Evolutionary conservation across 2,888 invertebrate genomes (phyloP).

Genomic region (Drosophila birchii): DNA sequence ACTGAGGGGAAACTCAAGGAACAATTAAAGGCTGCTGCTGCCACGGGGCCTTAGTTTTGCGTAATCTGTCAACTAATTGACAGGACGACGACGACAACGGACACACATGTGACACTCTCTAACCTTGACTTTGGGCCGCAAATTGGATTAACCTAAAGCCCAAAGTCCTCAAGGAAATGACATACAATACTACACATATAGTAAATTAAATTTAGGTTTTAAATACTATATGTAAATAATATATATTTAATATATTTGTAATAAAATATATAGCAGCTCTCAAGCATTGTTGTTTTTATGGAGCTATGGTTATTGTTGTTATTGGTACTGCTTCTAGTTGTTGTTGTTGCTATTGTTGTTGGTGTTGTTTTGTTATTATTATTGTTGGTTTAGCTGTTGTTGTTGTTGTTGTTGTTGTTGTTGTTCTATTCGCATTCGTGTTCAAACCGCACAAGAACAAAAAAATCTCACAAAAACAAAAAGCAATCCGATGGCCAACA

Average conservation of each 20-base stretch:
- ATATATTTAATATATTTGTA: neutral
- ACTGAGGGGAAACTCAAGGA: neutral
- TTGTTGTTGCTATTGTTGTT: neutral
- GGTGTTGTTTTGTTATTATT: slow-evolving; percentile 6
- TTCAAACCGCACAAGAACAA: slow-evolving; percentile 39
- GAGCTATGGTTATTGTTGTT: neutral
- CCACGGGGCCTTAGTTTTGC: slow-evolving; percentile 64
- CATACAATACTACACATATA: neutral
- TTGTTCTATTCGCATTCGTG: slow-evolving; percentile 44
- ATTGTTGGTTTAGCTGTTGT: slow-evolving; percentile 10
- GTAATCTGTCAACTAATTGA: slow-evolving; percentile 79
- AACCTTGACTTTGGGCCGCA: slow-evolving; percentile 37
- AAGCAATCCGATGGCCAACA: slow-evolving; percentile 2
- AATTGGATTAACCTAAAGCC: slow-evolving; percentile 56
- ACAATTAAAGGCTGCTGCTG: slow-evolving; percentile 49
- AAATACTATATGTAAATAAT: neutral
- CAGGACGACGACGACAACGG: slow-evolving; percentile 12
- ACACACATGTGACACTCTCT: slow-evolving; percentile 8
- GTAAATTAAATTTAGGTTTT: neutral
- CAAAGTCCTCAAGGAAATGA: neutral
- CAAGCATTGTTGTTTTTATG: slow-evolving; percentile 32
- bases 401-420: slow-evolving; percentile 8
- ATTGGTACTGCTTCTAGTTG: slow-evolving; percentile 1
- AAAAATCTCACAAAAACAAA: slow-evolving; percentile 36
- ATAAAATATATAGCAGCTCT: slow-evolving; percentile 24